These are phyloP conservation scores for western clawed frog (Xenopus tropicalis) DNA, from an alignment of 2,113 vertebrate genomes.

Conservation along the genomic window UCB_Xtro_10.0 CM004443.2:61060501-61061000, in stretches of 20 bases:
- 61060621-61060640: neutral
- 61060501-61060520: too few species aligned
- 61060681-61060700: neutral
- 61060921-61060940: too few species aligned
- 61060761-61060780: neutral
- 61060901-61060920: too few species aligned
- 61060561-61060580: neutral
- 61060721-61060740: neutral
- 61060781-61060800: too few species aligned
- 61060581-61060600: neutral
- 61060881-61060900: too few species aligned
- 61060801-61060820: too few species aligned
- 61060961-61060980: too few species aligned
- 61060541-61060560: neutral
- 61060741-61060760: neutral
- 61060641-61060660: neutral
- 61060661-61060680: neutral
- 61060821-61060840: too few species aligned
- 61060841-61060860: too few species aligned
- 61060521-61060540: neutral
- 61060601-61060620: neutral
- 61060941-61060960: too few species aligned
- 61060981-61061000: too few species aligned
- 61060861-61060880: too few species aligned
- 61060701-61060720: conserved; percentile 12